These are phyloP conservation scores for Speoplatyrhinus poulsoni DNA, from an alignment of 2,113 vertebrate genomes.

Conservation along the genomic window DNA sequence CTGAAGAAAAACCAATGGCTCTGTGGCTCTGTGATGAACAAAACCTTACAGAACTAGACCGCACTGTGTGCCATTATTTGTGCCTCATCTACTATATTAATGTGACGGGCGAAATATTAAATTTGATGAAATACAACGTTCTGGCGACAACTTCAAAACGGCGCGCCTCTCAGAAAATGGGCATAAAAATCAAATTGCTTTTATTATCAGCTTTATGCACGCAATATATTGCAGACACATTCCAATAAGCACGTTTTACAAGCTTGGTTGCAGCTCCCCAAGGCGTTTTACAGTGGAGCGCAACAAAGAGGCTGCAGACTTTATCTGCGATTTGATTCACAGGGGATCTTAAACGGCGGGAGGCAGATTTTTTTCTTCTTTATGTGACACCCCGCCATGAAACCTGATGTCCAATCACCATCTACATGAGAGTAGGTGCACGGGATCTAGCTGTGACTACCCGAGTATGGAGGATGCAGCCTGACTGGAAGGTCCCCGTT, in stretches of 20 bases:
- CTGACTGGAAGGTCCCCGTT: slow-evolving; percentile 50
- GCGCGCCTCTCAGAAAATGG: slow-evolving; percentile 10
- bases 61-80: slow-evolving; percentile 6
- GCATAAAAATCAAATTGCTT: slow-evolving; percentile 6
- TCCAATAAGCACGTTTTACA: slow-evolving; percentile 10
- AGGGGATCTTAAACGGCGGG: background rate
- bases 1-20: background rate
- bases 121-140: slow-evolving; percentile 18
- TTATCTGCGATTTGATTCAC: background rate
- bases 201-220: slow-evolving; percentile 15
- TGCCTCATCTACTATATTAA: slow-evolving; percentile 28
- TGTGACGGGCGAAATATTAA: slow-evolving; percentile 28
- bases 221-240: slow-evolving; percentile 1
- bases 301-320: background rate
- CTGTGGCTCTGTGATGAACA: background rate
- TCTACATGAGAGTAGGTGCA: slow-evolving; percentile 34
- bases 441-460: slow-evolving; percentile 42
- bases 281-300: background rate
- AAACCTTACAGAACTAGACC: background rate
- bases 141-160: slow-evolving; percentile 15
- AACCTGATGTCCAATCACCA: slow-evolving; percentile 23
- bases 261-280: background rate
- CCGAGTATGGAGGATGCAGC: slow-evolving; percentile 54
- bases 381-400: slow-evolving; percentile 36
- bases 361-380: background rate